phyloP scores from a whole-genome alignment of 2,113 vertebrate genomes.

The Laticauda colubrina region DNA sequence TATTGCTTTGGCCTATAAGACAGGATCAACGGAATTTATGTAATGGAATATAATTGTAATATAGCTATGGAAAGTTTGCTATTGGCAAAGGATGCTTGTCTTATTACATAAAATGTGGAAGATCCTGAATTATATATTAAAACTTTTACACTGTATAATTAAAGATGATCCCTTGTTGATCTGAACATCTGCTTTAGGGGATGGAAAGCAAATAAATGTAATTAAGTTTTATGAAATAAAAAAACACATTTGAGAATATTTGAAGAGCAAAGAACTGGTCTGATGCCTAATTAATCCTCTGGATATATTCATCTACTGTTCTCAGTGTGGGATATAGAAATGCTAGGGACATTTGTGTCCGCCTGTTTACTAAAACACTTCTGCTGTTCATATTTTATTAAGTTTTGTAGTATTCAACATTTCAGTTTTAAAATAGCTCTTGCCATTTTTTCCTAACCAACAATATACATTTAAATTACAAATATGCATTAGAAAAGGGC shows the following conservation, averaged over 20 bases:
- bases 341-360: neutral
- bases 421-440: neutral
- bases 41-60: neutral
- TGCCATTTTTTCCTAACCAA: neutral
- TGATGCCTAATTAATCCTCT: neutral
- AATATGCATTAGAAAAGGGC: neutral
- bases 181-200: neutral
- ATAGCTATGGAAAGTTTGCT: neutral
- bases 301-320: neutral
- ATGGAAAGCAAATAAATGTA: neutral
- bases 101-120: neutral
- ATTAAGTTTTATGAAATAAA: neutral
- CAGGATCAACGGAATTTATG: neutral
- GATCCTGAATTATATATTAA: neutral
- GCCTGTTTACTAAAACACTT: neutral
- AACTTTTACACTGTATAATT: neutral
- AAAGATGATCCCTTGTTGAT: neutral
- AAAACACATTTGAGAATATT: neutral
- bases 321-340: neutral
- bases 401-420: neutral
- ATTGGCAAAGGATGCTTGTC: neutral
- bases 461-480: neutral
- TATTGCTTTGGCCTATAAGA: neutral
- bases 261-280: neutral
- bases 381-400: neutral